Conservation (phyloP, 2,113 vertebrate species). For the Dunckerocampus dactyliophorus region DNA sequence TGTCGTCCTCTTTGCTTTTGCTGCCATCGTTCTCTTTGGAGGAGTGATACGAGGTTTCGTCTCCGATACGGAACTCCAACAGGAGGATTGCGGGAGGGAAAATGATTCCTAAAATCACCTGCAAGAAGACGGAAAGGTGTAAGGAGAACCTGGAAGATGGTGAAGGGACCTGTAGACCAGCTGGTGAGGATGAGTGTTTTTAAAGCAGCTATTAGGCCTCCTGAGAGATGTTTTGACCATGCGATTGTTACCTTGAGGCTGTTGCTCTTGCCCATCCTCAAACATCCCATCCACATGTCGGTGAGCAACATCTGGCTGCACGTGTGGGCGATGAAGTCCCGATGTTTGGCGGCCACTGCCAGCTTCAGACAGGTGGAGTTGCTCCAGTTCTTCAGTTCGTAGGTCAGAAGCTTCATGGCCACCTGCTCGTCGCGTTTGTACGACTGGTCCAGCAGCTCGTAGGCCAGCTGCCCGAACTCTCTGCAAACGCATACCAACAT, state of each 20-base stretch:
- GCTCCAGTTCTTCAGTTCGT: slow-evolving; percentile 98
- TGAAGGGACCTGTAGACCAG: too few relatives aligned
- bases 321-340: slow-evolving; percentile 98
- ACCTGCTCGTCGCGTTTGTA: slow-evolving; percentile 98
- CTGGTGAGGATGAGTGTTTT: too few relatives aligned
- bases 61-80: slow-evolving; percentile 85
- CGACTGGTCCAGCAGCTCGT: slow-evolving; percentile 93
- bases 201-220: too few relatives aligned
- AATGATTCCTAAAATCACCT: slow-evolving; percentile 94
- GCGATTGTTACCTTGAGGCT: slow-evolving; percentile 23
- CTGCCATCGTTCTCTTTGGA: slow-evolving; percentile 74
- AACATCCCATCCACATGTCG: slow-evolving; percentile 99
- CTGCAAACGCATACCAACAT: slow-evolving; percentile 57
- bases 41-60: slow-evolving; percentile 82
- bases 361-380: slow-evolving; percentile 97
- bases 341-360: slow-evolving; percentile 93
- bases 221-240: slow-evolving; percentile 19
- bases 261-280: slow-evolving; percentile 96
- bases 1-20: slow-evolving; percentile 86
- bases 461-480: slow-evolving; percentile 93
- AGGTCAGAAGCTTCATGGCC: slow-evolving; percentile 98
- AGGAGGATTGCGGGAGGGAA: slow-evolving; percentile 91
- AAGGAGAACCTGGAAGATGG: not conserved
- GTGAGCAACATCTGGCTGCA: slow-evolving; percentile 99
- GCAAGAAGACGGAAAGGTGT: slow-evolving; percentile 2